phyloP scores from a whole-genome alignment of 1,140 invertebrate species.

The Drosophila santomea region DNA sequence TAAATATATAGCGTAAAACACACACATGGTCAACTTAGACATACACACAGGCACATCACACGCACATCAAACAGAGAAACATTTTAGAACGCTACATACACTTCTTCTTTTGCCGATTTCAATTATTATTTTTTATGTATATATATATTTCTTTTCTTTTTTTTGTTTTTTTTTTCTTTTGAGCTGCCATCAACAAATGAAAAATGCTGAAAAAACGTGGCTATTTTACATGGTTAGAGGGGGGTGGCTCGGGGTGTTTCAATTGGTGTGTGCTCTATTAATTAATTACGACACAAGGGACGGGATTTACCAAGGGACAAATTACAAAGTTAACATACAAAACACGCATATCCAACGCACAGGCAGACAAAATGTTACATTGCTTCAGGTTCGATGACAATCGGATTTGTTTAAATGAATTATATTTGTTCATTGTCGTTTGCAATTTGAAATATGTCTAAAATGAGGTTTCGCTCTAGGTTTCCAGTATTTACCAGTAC shows the following conservation, averaged over 20 bases:
- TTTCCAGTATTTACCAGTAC: not conserved
- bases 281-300: constrained; percentile 49
- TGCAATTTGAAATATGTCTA: too few species aligned
- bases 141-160: not conserved
- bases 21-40: constrained; percentile 76
- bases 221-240: constrained; percentile 55
- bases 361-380: constrained; percentile 27
- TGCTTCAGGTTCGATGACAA: constrained; percentile 9
- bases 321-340: constrained; percentile 48
- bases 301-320: constrained; percentile 41
- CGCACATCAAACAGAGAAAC: constrained; percentile 47
- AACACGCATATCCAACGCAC: constrained; percentile 62
- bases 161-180: constrained; percentile 7
- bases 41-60: constrained; percentile 71
- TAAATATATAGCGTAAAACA: constrained; percentile 83
- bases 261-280: constrained; percentile 57
- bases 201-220: constrained; percentile 56
- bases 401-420: not conserved
- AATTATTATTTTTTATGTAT: not conserved
- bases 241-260: constrained; percentile 18
- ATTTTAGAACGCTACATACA: constrained; percentile 34
- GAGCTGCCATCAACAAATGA: constrained; percentile 48
- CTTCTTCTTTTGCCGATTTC: constrained; percentile 20
- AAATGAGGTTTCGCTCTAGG: not conserved
- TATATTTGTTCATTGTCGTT: not conserved